Evolutionary conservation across 2,888 invertebrate genomes (phyloP), one percentile per base, ranked within the genome.

Genomic region (Siphlonurus alternatus): DNA sequence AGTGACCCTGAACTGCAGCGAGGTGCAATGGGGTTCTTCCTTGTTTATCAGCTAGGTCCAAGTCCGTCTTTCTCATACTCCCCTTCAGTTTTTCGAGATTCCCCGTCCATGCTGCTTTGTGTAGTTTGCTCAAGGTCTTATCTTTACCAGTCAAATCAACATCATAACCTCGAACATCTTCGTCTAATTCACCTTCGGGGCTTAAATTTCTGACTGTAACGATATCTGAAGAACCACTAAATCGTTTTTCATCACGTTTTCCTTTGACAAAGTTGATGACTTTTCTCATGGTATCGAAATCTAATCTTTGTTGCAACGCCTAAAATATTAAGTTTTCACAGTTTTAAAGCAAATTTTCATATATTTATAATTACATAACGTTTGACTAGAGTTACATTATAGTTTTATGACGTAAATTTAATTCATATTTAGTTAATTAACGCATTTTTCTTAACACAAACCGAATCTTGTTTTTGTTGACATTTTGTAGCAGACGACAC

Each of bases 21-120:
- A 73, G 68, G 67, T 73, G 73, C n/a, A 73, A 66, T 25, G 73
- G 67, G 2, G 73, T 72, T 61, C 73, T 65, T 65, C 69, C 71
- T 2, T 65, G 67, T 61, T 67, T 69, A 63, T 73, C 73, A 19
- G 70, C 68, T 22, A 66, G 66, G 66, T 73, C 71, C 19, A 73
- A 67, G 59, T 73, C 73, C 23, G 66, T 66, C 60, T 71, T 71
- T 66, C 72, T 72, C 38, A 71, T 63, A 61, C 70, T 68, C 0
- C 38, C 38, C 38, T 71, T 72, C 24, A 70, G 66, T 69, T 71
- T 73, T 23, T 71, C 72, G 23, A 72, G 61, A 67, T 71, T 71
- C 59, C 72, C 72, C 65, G 69, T 70, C 73, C 72, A 72, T 1
- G 72, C 70, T 24, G 72, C 72, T 64, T 71, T 72, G 60, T 73